Percentiles rank a stretch among this genome's conserved stretches.
Evolutionary conservation across 2,113 vertebrate genomes (phyloP).

Genomic region (Dicaeum eximium): DNA sequence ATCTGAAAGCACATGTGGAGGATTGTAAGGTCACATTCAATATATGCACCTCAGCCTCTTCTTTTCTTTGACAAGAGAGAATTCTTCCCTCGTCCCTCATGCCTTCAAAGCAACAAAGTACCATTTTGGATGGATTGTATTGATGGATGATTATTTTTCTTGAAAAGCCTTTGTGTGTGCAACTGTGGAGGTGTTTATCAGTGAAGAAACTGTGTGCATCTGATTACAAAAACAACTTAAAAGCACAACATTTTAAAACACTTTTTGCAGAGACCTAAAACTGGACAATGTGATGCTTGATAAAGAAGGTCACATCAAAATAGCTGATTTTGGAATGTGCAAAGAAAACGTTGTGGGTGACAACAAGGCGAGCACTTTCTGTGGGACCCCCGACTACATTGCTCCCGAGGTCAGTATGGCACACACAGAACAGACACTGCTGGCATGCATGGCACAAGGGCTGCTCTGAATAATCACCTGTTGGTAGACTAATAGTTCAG

Average conservation of each 20-base stretch:
- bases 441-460: background rate
- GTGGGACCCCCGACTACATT: slow-evolving; percentile 96
- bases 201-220: background rate
- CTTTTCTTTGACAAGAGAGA: background rate
- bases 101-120: background rate
- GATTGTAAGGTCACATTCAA: background rate
- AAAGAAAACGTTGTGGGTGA: slow-evolving; percentile 92
- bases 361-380: slow-evolving; percentile 92
- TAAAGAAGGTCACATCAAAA: slow-evolving; percentile 92
- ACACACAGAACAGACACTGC: background rate
- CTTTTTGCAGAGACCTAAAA: slow-evolving; percentile 87
- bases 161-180: background rate
- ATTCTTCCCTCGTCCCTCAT: background rate
- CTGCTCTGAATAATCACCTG: background rate
- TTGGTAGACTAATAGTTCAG: background rate
- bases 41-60: background rate
- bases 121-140: background rate
- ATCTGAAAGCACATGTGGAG: background rate
- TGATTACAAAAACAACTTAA: background rate
- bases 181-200: background rate
- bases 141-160: background rate
- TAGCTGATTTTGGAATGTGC: slow-evolving; percentile 98
- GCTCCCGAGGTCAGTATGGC: slow-evolving; percentile 79
- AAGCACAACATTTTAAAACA: background rate
- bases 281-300: slow-evolving; percentile 98